Evolutionary conservation across 2,797 vertebrate genomes (phyloP), one percentile per base, ranked within the genome.

Genomic region (Scolopax bukidnonensis): DNA sequence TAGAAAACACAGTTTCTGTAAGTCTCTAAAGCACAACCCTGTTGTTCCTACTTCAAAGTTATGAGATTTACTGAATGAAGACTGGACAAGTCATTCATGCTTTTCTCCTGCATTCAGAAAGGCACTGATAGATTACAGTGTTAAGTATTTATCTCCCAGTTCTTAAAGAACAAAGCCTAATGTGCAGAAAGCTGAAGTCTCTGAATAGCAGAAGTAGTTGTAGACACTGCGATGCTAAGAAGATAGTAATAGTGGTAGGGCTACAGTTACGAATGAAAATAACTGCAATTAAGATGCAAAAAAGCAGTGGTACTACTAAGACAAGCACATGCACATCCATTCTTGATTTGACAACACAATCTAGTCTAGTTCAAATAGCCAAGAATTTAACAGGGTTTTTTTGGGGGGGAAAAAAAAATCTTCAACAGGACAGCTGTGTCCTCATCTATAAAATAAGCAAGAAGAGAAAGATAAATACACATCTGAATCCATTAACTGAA

Each of bases 321-420:
- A 99, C 98, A 96, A 98, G 99, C 98, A 98, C 99, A 98, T 99
- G 98, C 98, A 99, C 99, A 98, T 98, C 98, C 99, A 98, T 98
- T 99, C 98, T 98, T 89, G 96, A 97, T 97, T 96, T 97, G 98
- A 99, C 98, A 98, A 98, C 98, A 98, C 98, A 97, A 98, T 96
- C 98, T 99, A 99, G 97, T 98, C 98, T 98, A 98, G 96, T 98
- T 98, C 98, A 98, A 98, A 98, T 97, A 98, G 98, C 98, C 98
- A 97, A 98, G 97, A 96, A 97, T 95, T 96, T 79, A 98, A 98
- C 97, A 97, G 96, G 41, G 40, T 40, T 40, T 43, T 89, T 89
- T 60, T 93, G 20, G 45, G 70, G 56, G 61, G 7, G 70, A 80
- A 40, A 87, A 94, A 87, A 94, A 83, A 96, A 93, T 96, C 95